Evolutionary conservation across 2,113 vertebrate genomes (phyloP).

Genomic region (Narcine bancroftii): DNA sequence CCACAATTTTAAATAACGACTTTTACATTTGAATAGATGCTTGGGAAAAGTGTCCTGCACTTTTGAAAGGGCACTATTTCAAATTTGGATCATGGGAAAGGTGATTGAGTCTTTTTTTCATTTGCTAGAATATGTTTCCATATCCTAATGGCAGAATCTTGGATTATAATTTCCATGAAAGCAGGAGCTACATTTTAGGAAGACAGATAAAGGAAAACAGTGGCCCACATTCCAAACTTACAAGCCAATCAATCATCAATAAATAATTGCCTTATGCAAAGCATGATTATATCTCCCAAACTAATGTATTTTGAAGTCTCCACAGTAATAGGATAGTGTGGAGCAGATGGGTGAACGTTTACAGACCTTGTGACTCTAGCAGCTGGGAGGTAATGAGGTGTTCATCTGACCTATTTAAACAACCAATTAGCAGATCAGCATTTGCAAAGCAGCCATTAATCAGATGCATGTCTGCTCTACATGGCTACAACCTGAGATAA

Average conservation of each 20-base stretch:
- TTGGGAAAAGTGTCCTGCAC: neutral
- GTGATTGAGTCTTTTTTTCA: neutral
- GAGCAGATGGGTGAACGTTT: neutral
- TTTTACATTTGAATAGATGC: neutral
- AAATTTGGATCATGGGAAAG: neutral
- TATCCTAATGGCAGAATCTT: neutral
- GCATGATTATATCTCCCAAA: neutral
- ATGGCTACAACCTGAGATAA: neutral
- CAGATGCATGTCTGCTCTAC: neutral
- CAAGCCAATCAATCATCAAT: neutral
- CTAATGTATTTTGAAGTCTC: neutral
- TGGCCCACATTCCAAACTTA: neutral
- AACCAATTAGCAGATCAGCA: constrained; percentile 33
- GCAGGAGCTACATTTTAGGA: neutral
- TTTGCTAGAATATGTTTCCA: neutral
- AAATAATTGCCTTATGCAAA: neutral
- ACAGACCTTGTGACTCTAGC: neutral
- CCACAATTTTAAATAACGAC: neutral
- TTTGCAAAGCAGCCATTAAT: constrained; percentile 27
- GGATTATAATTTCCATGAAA: neutral
- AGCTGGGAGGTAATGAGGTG: constrained; percentile 23
- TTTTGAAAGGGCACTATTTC: neutral
- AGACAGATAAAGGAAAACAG: neutral
- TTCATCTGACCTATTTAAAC: constrained; percentile 31
- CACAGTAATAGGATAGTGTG: neutral